Percentiles rank a stretch among this genome's conserved stretches.
phyloP scores from a whole-genome alignment of 35 echinoderm and acorn worm genomes.

The Apostichopus parvimensis region DNA sequence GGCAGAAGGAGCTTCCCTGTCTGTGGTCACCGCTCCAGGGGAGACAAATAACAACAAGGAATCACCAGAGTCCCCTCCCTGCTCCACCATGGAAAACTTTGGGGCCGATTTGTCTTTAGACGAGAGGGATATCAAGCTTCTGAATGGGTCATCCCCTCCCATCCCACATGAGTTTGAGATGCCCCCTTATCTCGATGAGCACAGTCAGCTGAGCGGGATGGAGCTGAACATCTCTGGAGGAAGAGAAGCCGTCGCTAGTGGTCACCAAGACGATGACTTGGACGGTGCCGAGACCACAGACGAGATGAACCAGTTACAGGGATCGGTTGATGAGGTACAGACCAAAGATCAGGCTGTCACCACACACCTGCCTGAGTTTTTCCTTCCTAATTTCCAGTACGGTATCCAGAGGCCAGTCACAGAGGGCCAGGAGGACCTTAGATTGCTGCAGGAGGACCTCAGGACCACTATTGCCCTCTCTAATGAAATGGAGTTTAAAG shows the following conservation, averaged over 20 bases:
- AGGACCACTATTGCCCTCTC: not conserved
- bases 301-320: slow-evolving; percentile 15
- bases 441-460: slow-evolving; percentile 22
- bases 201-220: not conserved
- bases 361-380: slow-evolving; percentile 66
- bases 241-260: slow-evolving; percentile 30
- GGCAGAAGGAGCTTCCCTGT: slow-evolving; percentile 24
- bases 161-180: slow-evolving; percentile 52
- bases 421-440: slow-evolving; percentile 49
- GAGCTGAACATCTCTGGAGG: slow-evolving; percentile 35
- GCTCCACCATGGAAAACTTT: slow-evolving; percentile 28
- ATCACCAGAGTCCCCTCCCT: slow-evolving; percentile 38
- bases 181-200: not conserved
- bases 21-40: not conserved
- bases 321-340: slow-evolving; percentile 10
- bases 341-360: slow-evolving; percentile 55
- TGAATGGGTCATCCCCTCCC: slow-evolving; percentile 30
- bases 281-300: not conserved
- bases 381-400: slow-evolving; percentile 50
- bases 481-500: slow-evolving; percentile 33
- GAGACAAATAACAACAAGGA: slow-evolving; percentile 57
- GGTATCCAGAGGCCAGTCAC: slow-evolving; percentile 8
- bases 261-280: not conserved
- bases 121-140: slow-evolving; percentile 76
- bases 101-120: slow-evolving; percentile 70